Evolutionary conservation across 2,113 vertebrate species (phyloP).

Genomic region (Odontophorus gujanensis): DNA sequence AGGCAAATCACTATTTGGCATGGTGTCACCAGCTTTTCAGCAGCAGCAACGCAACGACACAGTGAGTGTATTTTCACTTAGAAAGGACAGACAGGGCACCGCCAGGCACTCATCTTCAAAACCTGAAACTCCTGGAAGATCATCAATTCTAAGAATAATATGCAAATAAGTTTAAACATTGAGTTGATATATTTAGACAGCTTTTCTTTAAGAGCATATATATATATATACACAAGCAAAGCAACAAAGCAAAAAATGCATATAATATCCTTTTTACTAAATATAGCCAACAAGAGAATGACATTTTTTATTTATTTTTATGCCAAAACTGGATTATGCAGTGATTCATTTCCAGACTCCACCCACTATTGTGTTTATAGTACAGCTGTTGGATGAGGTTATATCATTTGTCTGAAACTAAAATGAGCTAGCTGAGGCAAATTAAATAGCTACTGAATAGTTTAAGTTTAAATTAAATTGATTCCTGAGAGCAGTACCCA

Average conservation of each 20-base stretch:
- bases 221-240: not conserved
- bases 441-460: conserved; percentile 12
- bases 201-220: not conserved
- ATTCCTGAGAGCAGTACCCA: not conserved
- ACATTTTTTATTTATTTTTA: not conserved
- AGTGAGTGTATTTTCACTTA: not conserved
- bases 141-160: not conserved
- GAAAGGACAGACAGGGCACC: rapidly evolving
- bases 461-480: conserved; percentile 50
- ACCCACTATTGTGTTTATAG: not conserved
- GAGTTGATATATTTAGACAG: not conserved
- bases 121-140: not conserved
- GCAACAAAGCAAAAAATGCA: not conserved
- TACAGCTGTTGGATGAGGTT: not conserved
- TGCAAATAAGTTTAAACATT: not conserved
- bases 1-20: not conserved
- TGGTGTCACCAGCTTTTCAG: not conserved
- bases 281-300: rapidly evolving
- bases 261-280: not conserved
- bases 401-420: not conserved
- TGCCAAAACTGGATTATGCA: not conserved
- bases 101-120: not conserved
- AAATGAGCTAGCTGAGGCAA: conserved; percentile 15
- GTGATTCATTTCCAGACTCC: not conserved
- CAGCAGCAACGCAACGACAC: not conserved